Percentiles rank a stretch among this genome's conserved stretches.
These are phyloP conservation scores for Noctua comes DNA, from an alignment of 2,888 invertebrate genomes.

Conservation along the genomic window DNA sequence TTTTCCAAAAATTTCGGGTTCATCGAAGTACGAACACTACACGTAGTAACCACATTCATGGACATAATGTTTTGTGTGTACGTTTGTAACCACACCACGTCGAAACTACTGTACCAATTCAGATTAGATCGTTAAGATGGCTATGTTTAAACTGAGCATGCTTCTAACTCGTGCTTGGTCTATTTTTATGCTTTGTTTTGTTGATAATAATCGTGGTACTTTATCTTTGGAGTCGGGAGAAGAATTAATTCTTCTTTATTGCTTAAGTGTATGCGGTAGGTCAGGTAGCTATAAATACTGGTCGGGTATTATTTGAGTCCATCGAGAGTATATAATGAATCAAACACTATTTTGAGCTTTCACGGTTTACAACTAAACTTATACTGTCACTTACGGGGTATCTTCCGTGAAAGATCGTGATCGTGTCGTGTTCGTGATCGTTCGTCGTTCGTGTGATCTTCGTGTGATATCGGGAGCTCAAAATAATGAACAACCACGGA, in stretches of 20 bases:
- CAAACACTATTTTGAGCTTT: too few relatives aligned
- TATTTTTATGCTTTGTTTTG: slow-evolving; percentile 7
- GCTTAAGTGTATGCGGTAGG: background rate
- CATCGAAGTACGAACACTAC: background rate
- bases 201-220: background rate
- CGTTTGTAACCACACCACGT: slow-evolving; percentile 48
- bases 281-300: background rate
- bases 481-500: too few relatives aligned
- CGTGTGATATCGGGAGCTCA: too few relatives aligned
- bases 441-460: too few relatives aligned
- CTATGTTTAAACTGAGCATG: slow-evolving; percentile 31
- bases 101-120: slow-evolving; percentile 45
- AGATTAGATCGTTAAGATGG: slow-evolving; percentile 45
- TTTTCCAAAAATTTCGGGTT: slow-evolving; percentile 23
- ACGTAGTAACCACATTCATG: slow-evolving; percentile 21
- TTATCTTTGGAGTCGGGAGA: background rate
- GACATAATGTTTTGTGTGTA: slow-evolving; percentile 19
- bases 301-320: too few relatives aligned
- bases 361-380: too few relatives aligned
- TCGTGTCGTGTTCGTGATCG: too few relatives aligned
- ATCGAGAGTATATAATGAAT: background rate
- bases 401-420: too few relatives aligned
- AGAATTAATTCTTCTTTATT: background rate
- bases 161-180: slow-evolving; percentile 18
- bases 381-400: too few relatives aligned